Evolutionary conservation across 2,888 invertebrate species (phyloP), one percentile per base, ranked within the genome.

Genomic region (Alcis repandata): DNA sequence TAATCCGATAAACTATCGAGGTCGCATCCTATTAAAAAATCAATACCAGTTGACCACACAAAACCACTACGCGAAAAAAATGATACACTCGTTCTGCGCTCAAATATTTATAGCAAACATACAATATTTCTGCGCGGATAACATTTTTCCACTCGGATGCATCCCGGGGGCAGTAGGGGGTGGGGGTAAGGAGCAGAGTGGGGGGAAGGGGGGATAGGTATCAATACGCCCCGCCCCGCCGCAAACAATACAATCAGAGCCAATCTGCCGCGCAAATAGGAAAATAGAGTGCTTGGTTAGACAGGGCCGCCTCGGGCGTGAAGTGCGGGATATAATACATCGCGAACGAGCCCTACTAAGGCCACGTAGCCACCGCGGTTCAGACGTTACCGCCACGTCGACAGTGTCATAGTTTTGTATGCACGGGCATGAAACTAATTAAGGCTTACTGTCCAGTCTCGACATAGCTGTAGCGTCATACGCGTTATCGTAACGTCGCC

Each of bases 201-300:
- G 69, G 69, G 71, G 60, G 56, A 63, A 48, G 75, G 79, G 72
- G 72, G 63, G 72, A 75, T 77, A 80, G 82, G 87, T 84, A 86
- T 84, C 83, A 82, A 82, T 81, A 79, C 80, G 87, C 86, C 80
- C 84, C 86, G 85, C 85, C 86, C 85, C 80, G 75, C 85, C 81
- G 86, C 91, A 92, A 92, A 92, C 92, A 92, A 93, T 91, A 91
- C 92, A 92, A 92, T 93, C 92, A 92, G 87, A 92, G 90, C 86
- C 92, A 93, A 93, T 92, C 92, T 92, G 90, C 85, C 90, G 91
- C 91, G 89, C 90, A 93, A 92, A 93, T 93, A 92, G 92, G 92
- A 92, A 92, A 92, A 92, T 92, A 92, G 92, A 91, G 91, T 91
- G 88, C 90, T 85, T 88, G 86, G 79, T 81, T 83, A 81, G 76